Percentiles rank a stretch among this genome's conserved stretches.
These are phyloP conservation scores for Amazona vittata DNA, from an alignment of 2,113 vertebrate genomes.

Conservation along the genomic window DNA sequence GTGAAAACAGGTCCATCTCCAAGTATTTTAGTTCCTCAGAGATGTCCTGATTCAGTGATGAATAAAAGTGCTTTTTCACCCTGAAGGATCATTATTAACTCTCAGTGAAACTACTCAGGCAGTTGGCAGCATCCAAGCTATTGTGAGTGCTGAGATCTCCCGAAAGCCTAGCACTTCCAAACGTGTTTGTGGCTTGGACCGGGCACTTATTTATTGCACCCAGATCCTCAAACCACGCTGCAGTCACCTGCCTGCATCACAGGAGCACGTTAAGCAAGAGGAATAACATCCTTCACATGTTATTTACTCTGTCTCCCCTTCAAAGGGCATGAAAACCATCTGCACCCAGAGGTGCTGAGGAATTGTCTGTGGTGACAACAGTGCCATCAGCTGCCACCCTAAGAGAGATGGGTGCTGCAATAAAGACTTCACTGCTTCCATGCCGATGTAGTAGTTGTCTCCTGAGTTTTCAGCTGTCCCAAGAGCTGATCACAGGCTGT, in stretches of 20 bases:
- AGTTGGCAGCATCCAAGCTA: background rate
- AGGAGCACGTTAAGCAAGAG: background rate
- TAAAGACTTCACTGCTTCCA: background rate
- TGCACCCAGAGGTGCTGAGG: background rate
- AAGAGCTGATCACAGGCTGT: background rate
- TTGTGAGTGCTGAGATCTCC: background rate
- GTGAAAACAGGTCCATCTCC: background rate
- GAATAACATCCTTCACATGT: background rate
- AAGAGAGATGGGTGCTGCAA: background rate
- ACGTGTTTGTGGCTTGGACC: background rate
- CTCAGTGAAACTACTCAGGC: background rate
- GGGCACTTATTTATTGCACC: background rate
- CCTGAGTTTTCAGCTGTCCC: fast-evolving
- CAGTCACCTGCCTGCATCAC: background rate
- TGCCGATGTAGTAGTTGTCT: background rate
- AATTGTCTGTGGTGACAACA: background rate
- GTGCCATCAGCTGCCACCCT: background rate
- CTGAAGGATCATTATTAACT: background rate
- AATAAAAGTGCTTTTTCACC: background rate
- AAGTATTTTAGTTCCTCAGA: background rate
- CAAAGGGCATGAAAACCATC: background rate
- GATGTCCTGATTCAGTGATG: background rate
- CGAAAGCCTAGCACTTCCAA: background rate
- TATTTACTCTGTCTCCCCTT: background rate
- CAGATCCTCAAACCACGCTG: background rate